Base-by-base conservation (phyloP, 1,140 invertebrate genomes). In the Drosophila watanabei region DNA sequence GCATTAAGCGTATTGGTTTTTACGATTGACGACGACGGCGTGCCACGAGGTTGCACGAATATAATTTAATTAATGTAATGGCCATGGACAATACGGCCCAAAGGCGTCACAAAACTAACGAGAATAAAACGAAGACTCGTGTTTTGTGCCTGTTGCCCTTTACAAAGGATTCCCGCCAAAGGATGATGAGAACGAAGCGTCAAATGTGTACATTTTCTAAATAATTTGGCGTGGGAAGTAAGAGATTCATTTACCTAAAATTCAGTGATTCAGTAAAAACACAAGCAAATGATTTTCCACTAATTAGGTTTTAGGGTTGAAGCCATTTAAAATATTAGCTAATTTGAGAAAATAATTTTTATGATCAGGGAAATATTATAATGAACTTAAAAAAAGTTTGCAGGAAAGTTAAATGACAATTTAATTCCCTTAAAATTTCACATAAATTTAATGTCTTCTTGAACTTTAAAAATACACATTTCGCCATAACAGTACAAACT, bases 31-130 rank as follows among this genome's bases (percentile, higher is more conserved):
- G 65, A 37, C 52, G 18, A 16, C 49, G 49, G 33, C 20, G 8
- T 35, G 33, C n/a, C 8, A 24, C 64, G 64, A 64, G 58, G 51
- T 41, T 48, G 30, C 59, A 64, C 76, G 75, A 69, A 69, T 57
- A 73, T 89, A 88, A 88, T 88, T 89, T 88, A 88, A 88, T 88
- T 85, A 89, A 79, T 80, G 58, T 88, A 88, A 89, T 89, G 85
- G 85, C 82, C 65, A 71, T 49, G 33, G 57, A 75, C 43, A 52
- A 52, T 61, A 41, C 72, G 54, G 71, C 52, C 51, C 46, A 45
- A 46, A 62, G 46, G 58, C 49, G 45, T 72, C 35, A 37, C 66
- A 72, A 49, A 71, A 72, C 52, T 70, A 70, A 70, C 68, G 48
- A 60, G 45, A n/a, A 46, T 46, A 61, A 39, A 37, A 32, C 32